A percentile compares a stretch with the other conserved stretches of the same genome.
Evolutionary conservation across 2,797 vertebrate genomes (phyloP).

Genomic region (Zonotrichia albicollis): DNA sequence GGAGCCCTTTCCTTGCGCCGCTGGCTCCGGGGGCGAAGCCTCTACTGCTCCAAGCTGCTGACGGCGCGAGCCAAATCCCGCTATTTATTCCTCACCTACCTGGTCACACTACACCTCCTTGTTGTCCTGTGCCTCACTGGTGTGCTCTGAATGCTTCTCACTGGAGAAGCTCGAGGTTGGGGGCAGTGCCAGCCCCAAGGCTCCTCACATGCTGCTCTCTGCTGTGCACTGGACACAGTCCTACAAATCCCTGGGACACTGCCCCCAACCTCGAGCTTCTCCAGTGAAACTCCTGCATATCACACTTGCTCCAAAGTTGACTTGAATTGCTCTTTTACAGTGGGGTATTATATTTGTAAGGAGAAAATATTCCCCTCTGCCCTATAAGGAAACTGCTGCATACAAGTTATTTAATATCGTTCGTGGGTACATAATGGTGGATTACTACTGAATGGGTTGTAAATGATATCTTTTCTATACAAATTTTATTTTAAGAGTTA

Average conservation of each 20-base stretch:
- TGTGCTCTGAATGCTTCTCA: conserved; percentile 81
- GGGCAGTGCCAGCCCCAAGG: not conserved
- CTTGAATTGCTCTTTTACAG: conserved; percentile 50
- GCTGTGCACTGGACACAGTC: conserved; percentile 79
- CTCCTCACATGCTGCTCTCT: conserved; percentile 73
- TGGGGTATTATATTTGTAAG: conserved; percentile 74
- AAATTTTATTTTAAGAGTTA: conserved; percentile 81
- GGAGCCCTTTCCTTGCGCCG: conserved; percentile 79
- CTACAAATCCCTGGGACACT: conserved; percentile 47
- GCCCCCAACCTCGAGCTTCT: conserved; percentile 26
- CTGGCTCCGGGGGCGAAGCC: conserved; percentile 86
- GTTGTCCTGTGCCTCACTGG: conserved; percentile 86
- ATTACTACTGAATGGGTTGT: conserved; percentile 77
- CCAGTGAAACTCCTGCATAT: conserved; percentile 55
- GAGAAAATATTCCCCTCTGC: conserved; percentile 57
- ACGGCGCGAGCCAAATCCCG: conserved; percentile 84
- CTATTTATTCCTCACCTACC: conserved; percentile 85
- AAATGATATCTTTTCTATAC: conserved; percentile 81
- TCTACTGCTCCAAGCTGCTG: conserved; percentile 88
- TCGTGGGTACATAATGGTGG: conserved; percentile 53
- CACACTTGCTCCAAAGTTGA: conserved; percentile 61
- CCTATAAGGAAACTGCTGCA: conserved; percentile 70
- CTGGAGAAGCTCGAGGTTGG: no score
- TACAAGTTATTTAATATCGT: conserved; percentile 61
- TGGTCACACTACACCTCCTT: conserved; percentile 81